Evolutionary conservation across 2,797 vertebrate species (phyloP), one percentile per base, ranked within the genome.

Genomic region (Gymnothorax reevesii): DNA sequence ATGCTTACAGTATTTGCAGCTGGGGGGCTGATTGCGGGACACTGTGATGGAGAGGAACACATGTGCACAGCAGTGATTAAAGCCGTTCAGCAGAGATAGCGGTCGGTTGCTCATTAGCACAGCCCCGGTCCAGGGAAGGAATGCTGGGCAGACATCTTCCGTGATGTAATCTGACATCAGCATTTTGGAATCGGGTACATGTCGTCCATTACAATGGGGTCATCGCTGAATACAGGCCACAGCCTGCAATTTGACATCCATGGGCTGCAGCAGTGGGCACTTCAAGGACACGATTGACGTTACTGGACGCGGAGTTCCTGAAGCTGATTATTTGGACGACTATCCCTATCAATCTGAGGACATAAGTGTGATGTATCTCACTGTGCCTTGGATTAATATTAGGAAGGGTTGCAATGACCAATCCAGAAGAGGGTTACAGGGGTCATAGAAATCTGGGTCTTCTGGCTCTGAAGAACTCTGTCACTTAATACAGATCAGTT

Each of bases 141-240:
- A 86, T 66, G 85, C 42, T 82, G 71, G 82, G 77, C 64, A 64
- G 71, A 87, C 12, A 83, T 87, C 86, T 84, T 25, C 15, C 55
- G 57, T 87, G 86, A 87, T 87, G 86, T 87, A 84, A 87, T 84
- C 82, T 79, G 86, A 84, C 71, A 83, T 84, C n/a, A 87, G 57
- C 86, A 64, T 87, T 83, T 54, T 75, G 86, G 86, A 87, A 87
- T 84, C 62, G 86, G 57, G 17, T 54, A 60, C 59, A 27, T 54
- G 59, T 27, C 77, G 69, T 77, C 79, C 57, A 54, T 79, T 84
- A 55, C 49, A 6, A n/a, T 7, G 49, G 77, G 77, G 77, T 87
- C 82, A 84, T 87, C 17, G 57, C 82, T 59, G 86, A 83, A 73
- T 22, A 71, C 62, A 59, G 55, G 69, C 64, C 42, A 2, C 42